phyloP scores from a whole-genome alignment of 1,140 invertebrate species.

The Pseudoatta argentina region DNA sequence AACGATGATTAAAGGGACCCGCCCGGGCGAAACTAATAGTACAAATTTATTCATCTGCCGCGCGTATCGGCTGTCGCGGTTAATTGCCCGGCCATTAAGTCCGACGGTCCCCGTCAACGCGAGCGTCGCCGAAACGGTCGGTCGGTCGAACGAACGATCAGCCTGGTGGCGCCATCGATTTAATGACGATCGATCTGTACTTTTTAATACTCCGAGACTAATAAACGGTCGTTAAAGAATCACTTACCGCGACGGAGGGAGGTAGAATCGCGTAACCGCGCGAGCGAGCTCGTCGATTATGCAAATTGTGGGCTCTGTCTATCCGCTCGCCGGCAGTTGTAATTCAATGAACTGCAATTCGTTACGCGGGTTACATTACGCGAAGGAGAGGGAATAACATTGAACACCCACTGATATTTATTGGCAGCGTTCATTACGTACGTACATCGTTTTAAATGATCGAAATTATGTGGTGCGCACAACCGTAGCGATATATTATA shows the following conservation, averaged over 20 bases:
- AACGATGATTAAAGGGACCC: conserved; percentile 75
- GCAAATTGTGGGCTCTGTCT: conserved; percentile 48
- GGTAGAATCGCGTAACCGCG: conserved; percentile 41
- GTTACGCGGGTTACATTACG: conserved; percentile 38
- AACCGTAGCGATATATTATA: neutral
- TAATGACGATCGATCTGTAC: conserved; percentile 59
- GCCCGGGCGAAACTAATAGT: conserved; percentile 68
- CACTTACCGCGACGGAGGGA: conserved; percentile 26
- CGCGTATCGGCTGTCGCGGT: conserved; percentile 66
- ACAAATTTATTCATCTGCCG: conserved; percentile 78
- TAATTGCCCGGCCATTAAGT: conserved; percentile 69
- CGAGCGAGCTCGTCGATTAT: conserved; percentile 51
- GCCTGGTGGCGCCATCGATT: conserved; percentile 48
- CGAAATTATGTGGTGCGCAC: conserved; percentile 9
- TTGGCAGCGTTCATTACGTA: neutral
- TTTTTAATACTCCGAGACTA: conserved; percentile 54
- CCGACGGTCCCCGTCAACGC: conserved; percentile 43
- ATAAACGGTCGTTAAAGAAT: conserved; percentile 62
- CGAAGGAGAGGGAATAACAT: conserved; percentile 12
- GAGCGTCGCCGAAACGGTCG: neutral
- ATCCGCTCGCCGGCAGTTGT: conserved; percentile 40
- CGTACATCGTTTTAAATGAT: conserved; percentile 36
- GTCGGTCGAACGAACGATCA: neutral
- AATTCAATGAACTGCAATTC: conserved; percentile 51
- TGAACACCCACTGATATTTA: conserved; percentile 25